A percentile compares a stretch with the other conserved stretches of the same genome.
Evolutionary conservation across 2,113 vertebrate species (phyloP).

Genomic region (Coturnix japonica): DNA sequence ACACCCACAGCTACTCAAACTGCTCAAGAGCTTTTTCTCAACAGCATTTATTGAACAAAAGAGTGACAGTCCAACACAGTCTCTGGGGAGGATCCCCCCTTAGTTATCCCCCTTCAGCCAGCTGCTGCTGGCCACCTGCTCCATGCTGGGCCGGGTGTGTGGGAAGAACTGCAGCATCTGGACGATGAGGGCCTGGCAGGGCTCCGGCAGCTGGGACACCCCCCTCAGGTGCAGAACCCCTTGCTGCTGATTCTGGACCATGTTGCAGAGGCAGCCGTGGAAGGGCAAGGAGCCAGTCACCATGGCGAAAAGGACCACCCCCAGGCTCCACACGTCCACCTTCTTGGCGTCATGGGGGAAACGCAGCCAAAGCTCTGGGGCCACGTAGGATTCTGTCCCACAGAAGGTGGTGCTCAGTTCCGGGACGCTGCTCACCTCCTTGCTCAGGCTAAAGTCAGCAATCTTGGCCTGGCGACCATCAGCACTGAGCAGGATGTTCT

Average conservation of each 20-base stretch:
- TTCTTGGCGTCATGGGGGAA: conserved; percentile 81
- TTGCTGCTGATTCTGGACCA: conserved; percentile 74
- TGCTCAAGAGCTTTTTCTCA: not conserved
- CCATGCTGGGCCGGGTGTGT: conserved; percentile 46
- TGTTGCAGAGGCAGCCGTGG: conserved; percentile 66
- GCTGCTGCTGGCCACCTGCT: conserved; percentile 74
- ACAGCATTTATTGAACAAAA: not conserved
- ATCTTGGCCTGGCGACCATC: conserved; percentile 77
- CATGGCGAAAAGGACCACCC: conserved; percentile 81
- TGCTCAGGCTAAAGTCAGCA: conserved; percentile 80
- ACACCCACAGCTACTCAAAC: not conserved
- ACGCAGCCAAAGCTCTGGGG: conserved; percentile 80
- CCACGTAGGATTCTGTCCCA: conserved; percentile 74
- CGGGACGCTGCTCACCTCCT: conserved; percentile 57
- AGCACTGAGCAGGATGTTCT: conserved; percentile 77
- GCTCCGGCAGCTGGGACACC: conserved; percentile 60
- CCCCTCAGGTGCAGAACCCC: conserved; percentile 73
- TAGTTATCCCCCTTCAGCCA: conserved; percentile 74
- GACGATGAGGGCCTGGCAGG: conserved; percentile 73
- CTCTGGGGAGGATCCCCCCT: not conserved
- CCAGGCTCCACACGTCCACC: conserved; percentile 82
- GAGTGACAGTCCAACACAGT: not conserved
- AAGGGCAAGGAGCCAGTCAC: conserved; percentile 79
- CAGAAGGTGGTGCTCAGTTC: conserved; percentile 81
- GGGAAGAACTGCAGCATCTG: conserved; percentile 78